A percentile compares a stretch with the other conserved stretches of the same genome.
phyloP scores from a whole-genome alignment of 37 sponge, comb jelly and placozoan genomes.

The Cladorhizidae sp. region DNA sequence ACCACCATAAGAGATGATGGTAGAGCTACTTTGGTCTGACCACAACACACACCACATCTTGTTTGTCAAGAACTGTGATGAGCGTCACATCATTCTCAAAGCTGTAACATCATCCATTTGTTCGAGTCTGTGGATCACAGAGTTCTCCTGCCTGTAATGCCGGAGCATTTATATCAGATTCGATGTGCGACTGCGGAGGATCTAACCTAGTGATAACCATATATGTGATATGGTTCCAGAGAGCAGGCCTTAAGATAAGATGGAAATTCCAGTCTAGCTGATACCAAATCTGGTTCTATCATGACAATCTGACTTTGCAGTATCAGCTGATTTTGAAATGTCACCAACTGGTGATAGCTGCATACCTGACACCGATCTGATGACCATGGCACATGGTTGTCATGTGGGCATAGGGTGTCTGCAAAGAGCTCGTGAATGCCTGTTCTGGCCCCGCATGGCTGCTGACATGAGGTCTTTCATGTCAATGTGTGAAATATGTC shows the following conservation, averaged over 20 bases:
- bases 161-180: slow-evolving; percentile 10
- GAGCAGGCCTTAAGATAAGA: slow-evolving; percentile 47
- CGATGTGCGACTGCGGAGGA: slow-evolving; percentile 20
- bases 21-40: too few relatives aligned
- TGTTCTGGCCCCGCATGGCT: too few relatives aligned
- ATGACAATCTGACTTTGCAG: slow-evolving; percentile 45
- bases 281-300: slow-evolving; percentile 27
- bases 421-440: too few relatives aligned
- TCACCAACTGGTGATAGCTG: slow-evolving; percentile 19
- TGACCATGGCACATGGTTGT: slow-evolving; percentile 7
- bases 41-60: too few relatives aligned
- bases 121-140: slow-evolving; percentile 32
- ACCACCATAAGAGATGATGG: too few relatives aligned
- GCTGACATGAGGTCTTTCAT: slow-evolving; percentile 31
- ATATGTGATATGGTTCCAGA: slow-evolving; percentile 1
- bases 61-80: too few relatives aligned
- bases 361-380: slow-evolving; percentile 2
- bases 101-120: slow-evolving; percentile 8
- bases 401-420: slow-evolving; percentile 34
- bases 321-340: slow-evolving; percentile 53
- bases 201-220: slow-evolving; percentile 10
- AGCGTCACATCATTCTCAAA: too few relatives aligned
- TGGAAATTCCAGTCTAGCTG: slow-evolving; percentile 3
- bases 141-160: slow-evolving; percentile 1
- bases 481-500: slow-evolving; percentile 34